These are phyloP conservation scores for Tachuris rubrigastra DNA, from an alignment of 2,113 vertebrate species.

Conservation along the genomic window DNA sequence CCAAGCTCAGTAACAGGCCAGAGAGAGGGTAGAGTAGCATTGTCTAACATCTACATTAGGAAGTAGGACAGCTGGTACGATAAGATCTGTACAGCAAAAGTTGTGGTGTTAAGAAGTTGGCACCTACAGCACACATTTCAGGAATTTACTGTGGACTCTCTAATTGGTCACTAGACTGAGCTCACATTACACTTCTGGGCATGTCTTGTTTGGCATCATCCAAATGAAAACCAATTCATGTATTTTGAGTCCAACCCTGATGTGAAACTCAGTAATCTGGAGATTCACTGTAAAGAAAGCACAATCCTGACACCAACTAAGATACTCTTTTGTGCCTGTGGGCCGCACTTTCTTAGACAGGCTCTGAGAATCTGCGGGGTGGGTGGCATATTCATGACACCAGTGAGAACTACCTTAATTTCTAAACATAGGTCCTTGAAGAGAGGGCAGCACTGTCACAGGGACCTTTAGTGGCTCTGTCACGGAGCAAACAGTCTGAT, in stretches of 20 bases:
- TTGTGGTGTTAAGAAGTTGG: neutral
- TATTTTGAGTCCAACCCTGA: neutral
- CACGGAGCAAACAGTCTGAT: too few relatives aligned
- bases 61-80: neutral
- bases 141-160: neutral
- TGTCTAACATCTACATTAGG: neutral
- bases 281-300: neutral
- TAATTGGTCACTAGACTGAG: neutral
- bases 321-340: too few relatives aligned
- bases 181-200: neutral
- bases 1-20: neutral
- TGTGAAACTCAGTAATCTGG: neutral
- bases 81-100: neutral
- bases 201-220: neutral
- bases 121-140: neutral
- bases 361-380: too few relatives aligned
- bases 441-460: too few relatives aligned
- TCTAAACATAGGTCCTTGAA: too few relatives aligned
- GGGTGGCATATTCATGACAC: too few relatives aligned
- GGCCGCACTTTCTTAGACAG: too few relatives aligned
- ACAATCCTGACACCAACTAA: neutral
- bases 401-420: too few relatives aligned
- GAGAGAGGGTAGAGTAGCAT: neutral
- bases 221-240: neutral
- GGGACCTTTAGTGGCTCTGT: too few relatives aligned